These are phyloP conservation scores for Paragorgia papillata DNA, from an alignment of 92 coral and sea anemone genomes.

Conservation along the genomic window DNA sequence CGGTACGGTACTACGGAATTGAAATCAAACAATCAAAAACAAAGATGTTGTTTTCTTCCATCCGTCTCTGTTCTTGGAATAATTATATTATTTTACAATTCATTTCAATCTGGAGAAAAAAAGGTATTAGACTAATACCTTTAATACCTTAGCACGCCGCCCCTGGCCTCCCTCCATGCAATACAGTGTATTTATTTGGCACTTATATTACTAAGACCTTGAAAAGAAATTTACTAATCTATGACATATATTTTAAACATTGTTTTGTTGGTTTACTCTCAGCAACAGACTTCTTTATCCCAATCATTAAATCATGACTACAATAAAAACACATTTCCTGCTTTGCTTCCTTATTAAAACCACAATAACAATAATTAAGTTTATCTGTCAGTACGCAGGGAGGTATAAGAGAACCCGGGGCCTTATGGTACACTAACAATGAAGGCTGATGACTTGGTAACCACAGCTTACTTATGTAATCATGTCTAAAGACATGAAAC, in stretches of 20 bases:
- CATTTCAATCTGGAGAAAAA: too few species aligned
- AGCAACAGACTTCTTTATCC: constrained; percentile 43
- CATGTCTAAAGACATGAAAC: constrained; percentile 59
- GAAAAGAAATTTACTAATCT: too few species aligned
- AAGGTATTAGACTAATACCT: too few species aligned
- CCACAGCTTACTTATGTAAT: constrained; percentile 63
- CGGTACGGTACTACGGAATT: too few species aligned
- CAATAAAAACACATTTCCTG: constrained; percentile 51
- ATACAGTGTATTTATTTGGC: too few species aligned
- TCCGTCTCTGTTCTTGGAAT: too few species aligned
- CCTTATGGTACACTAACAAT: constrained; percentile 46
- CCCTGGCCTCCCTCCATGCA: too few species aligned
- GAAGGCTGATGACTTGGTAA: constrained; percentile 54
- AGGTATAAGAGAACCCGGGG: constrained; percentile 57
- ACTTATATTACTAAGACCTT: too few species aligned
- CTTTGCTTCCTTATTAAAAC: constrained; percentile 45
- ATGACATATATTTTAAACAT: constrained; percentile 42
- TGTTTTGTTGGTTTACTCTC: constrained; percentile 39
- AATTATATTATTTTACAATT: too few species aligned
- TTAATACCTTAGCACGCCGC: too few species aligned
- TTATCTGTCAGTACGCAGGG: constrained; percentile 39
- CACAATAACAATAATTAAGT: constrained; percentile 59
- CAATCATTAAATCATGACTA: constrained; percentile 51
- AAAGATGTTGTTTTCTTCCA: too few species aligned
- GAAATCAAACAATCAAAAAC: too few species aligned